phyloP scores from a whole-genome alignment of 2,797 vertebrate species.

The Darevskia nairensis region DNA sequence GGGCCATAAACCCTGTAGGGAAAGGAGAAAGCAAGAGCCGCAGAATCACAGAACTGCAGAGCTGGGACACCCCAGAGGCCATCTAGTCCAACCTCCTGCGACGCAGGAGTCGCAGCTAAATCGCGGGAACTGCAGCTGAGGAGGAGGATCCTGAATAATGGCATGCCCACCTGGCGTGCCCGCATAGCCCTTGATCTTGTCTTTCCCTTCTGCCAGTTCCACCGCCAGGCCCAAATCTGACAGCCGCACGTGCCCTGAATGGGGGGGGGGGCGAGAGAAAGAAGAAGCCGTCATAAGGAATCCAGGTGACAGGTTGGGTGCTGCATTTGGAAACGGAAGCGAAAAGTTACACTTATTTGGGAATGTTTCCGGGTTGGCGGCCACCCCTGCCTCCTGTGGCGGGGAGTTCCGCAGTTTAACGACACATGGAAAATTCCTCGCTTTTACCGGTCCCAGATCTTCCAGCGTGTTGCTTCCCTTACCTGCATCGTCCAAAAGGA shows the following conservation, averaged over 20 bases:
- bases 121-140: no score
- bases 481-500: constrained; percentile 91
- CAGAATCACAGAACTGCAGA: no score
- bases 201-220: constrained; percentile 83
- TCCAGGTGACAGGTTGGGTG: not conserved
- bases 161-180: constrained; percentile 86
- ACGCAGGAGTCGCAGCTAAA: no score
- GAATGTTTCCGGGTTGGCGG: not conserved
- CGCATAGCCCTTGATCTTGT: constrained; percentile 88
- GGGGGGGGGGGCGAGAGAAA: not conserved
- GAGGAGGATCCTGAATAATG: no score
- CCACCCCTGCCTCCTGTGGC: no score
- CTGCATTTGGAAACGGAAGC: not conserved
- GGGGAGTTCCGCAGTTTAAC: no score
- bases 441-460: no score
- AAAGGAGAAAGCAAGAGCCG: no score
- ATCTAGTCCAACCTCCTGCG: no score
- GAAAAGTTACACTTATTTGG: not conserved
- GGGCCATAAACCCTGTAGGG: constrained; percentile 91
- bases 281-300: not conserved
- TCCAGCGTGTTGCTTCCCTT: not conserved
- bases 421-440: no score
- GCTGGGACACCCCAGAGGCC: no score
- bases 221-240: constrained; percentile 93
- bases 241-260: constrained; percentile 87